These are phyloP conservation scores for Tholera decimalis DNA, from an alignment of 2,888 invertebrate species.

Conservation along the genomic window DNA sequence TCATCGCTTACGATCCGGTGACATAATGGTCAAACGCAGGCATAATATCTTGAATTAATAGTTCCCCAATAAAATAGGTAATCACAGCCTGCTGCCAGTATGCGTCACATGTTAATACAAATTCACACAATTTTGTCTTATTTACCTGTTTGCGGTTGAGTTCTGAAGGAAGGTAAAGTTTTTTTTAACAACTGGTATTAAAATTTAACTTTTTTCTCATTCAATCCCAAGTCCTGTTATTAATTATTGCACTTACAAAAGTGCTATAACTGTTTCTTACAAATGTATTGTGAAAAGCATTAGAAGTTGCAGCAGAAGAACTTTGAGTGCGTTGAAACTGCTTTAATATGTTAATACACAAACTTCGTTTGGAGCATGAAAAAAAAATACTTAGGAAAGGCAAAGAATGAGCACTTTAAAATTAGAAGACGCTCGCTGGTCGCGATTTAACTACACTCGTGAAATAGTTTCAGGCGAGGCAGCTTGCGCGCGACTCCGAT, in stretches of 20 bases:
- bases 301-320: too few relatives aligned
- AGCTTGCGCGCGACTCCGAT: constrained; percentile 48
- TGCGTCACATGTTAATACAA: too few relatives aligned
- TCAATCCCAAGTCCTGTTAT: too few relatives aligned
- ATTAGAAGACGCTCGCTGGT: constrained; percentile 32
- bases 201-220: too few relatives aligned
- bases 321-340: background rate
- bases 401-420: constrained; percentile 52
- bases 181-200: background rate
- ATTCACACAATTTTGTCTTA: background rate
- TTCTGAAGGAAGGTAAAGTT: background rate
- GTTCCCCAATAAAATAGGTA: background rate
- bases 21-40: too few relatives aligned
- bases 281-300: too few relatives aligned
- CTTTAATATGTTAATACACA: background rate
- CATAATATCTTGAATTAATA: too few relatives aligned
- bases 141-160: background rate
- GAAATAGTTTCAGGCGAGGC: constrained; percentile 45
- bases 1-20: too few relatives aligned
- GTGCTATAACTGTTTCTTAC: too few relatives aligned
- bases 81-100: background rate
- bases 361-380: background rate
- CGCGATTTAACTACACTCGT: constrained; percentile 37
- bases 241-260: too few relatives aligned
- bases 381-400: constrained; percentile 10